These are phyloP conservation scores for Ibidorhyncha struthersii DNA, from an alignment of 2,113 vertebrate species.

Conservation along the genomic window DNA sequence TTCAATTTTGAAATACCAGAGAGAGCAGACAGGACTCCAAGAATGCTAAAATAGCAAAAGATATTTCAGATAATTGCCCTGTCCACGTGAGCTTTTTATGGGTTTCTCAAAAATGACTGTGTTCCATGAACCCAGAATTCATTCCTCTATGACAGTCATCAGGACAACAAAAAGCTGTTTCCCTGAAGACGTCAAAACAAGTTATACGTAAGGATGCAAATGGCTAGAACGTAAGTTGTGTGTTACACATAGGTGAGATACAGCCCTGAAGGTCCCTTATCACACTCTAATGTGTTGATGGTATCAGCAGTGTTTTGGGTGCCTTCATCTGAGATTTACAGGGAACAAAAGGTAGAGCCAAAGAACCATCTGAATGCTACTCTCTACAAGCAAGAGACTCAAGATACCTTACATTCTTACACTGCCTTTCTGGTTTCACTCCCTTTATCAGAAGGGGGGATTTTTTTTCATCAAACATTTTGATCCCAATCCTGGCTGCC, in stretches of 20 bases:
- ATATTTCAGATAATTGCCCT: background rate
- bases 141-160: background rate
- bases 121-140: background rate
- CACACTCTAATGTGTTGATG: background rate
- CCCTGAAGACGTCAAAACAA: conserved; percentile 22
- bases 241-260: background rate
- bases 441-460: background rate
- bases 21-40: background rate
- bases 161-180: background rate
- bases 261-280: conserved; percentile 4
- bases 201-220: conserved; percentile 4
- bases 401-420: background rate
- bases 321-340: background rate
- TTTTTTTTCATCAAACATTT: background rate
- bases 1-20: background rate
- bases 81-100: background rate
- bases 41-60: background rate
- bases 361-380: background rate
- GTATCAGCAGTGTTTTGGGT: background rate
- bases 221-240: background rate
- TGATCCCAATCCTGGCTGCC: background rate
- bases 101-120: background rate
- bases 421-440: background rate
- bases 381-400: background rate
- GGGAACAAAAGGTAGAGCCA: background rate